Base-by-base conservation (phyloP, 2,888 invertebrate species). In the Lordiphosa andalusiaca region DNA sequence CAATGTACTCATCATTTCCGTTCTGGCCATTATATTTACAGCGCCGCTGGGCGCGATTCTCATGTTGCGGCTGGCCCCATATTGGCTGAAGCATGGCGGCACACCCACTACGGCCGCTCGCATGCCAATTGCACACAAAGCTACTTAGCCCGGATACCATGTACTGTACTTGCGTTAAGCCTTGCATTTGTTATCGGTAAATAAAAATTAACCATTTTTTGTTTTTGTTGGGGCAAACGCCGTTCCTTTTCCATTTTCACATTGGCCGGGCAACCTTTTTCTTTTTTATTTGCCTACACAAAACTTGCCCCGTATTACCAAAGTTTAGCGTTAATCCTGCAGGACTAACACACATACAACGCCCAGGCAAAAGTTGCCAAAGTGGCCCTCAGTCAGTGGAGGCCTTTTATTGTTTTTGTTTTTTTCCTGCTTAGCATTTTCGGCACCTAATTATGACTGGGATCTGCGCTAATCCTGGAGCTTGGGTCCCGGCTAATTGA, bases 21-120 rank as follows among this genome's bases (percentile, higher is more conserved):
- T 91, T 3, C 75, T 92, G 50, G 91, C 92, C 36, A 91, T 91
- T 66, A 90, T 92, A 54, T 88, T 92, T 66, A 91, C 91, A 48
- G 92, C 92, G 37, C 92, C 92, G 21, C 84, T 92, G 70, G 91
- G 92, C 70, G 90, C 90, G 54, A 81, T 90, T 61, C 71, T 90
- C 67, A 90, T 90, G 90, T 72, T 88, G 60, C 88, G 89, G 67
- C 85, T 90, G 71, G 89, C 90, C 39, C 88, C 90, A 36, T 64
- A 67, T 41, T 89, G 89, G 87, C 77, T 90, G 9, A 77, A 88
- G 62, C 77, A 68, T 38, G 69, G 75, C 40, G 75, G 63, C 23
- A 46, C 59, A 12, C 63, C 61, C 4, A 44, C 55, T 10, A 23
- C 23, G 53, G 36, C 13, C 6, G 44, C n/a, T 25, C 36, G 21